Evolutionary conservation across 2,797 vertebrate species (phyloP).

Genomic region (Anas acuta): DNA sequence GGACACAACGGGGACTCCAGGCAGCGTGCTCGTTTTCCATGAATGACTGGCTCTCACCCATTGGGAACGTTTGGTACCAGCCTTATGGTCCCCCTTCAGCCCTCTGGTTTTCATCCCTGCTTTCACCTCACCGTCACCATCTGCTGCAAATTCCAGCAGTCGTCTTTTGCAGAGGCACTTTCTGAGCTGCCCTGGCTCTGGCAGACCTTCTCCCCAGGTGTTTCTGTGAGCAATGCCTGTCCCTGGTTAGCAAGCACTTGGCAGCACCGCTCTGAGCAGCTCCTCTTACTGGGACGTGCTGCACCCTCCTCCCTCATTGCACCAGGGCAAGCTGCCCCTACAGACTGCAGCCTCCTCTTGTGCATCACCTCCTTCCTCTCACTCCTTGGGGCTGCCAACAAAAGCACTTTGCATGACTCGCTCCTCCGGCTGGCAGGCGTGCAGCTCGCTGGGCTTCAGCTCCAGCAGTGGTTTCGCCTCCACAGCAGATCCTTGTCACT

Average conservation of each 20-base stretch:
- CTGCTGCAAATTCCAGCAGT: conserved; percentile 30
- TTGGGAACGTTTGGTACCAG: not conserved
- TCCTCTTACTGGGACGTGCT: not conserved
- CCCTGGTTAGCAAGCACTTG: not conserved
- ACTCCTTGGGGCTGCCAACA: not conserved
- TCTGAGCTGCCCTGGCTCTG: not conserved
- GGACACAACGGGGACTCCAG: not conserved
- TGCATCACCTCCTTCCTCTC: not conserved
- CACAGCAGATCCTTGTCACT: not conserved
- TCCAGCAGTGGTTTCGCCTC: not conserved
- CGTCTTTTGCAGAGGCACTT: not conserved
- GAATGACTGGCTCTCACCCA: not conserved
- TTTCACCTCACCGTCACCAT: not conserved
- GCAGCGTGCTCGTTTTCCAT: not conserved
- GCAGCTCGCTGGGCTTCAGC: not conserved
- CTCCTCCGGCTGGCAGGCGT: not conserved
- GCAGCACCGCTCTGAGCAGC: not conserved
- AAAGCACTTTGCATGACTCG: not conserved
- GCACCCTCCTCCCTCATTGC: not conserved
- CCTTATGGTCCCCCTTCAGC: not conserved
- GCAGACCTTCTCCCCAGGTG: not conserved
- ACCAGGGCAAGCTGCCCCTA: conserved; percentile 13
- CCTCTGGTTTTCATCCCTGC: conserved; percentile 14
- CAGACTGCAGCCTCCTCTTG: conserved; percentile 1
- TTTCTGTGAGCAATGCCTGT: not conserved